Conservation (phyloP, 2,888 invertebrate species). For the Dynastes grantii region DNA sequence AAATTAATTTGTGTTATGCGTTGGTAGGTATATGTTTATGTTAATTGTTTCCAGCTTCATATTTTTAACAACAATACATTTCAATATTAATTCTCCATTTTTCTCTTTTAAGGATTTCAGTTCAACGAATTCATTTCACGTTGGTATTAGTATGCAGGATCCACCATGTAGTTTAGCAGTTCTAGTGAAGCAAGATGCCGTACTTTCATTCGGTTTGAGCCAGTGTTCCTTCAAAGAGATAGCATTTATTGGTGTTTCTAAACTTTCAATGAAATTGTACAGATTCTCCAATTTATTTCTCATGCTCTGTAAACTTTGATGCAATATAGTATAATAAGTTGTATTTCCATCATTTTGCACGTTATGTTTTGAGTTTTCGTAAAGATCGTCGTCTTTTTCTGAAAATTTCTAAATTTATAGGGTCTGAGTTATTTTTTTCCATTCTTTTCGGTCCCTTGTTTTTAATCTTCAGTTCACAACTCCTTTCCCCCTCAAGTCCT, state of each 20-base stretch:
- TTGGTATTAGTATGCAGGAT: conserved; percentile 21
- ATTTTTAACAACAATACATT: neutral
- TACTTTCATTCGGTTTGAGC: conserved; percentile 34
- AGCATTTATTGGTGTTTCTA: neutral
- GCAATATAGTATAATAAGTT: neutral
- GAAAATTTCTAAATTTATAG: too few species aligned
- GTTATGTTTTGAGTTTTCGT: too few species aligned
- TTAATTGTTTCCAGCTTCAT: neutral
- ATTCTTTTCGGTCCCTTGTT: too few species aligned
- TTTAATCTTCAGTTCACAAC: too few species aligned
- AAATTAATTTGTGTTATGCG: too few species aligned
- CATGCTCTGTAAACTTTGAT: conserved; percentile 17
- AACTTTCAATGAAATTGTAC: neutral
- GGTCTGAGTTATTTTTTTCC: too few species aligned
- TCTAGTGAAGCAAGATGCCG: conserved; percentile 10
- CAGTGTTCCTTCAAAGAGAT: conserved; percentile 28
- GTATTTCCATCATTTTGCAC: too few species aligned
- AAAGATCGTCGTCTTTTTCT: too few species aligned
- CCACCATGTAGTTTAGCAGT: conserved; percentile 1
- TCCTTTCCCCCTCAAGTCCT: too few species aligned
- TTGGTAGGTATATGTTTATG: too few species aligned
- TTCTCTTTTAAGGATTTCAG: conserved; percentile 3
- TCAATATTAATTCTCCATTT: neutral
- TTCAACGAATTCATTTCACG: neutral
- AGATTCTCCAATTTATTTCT: conserved; percentile 12